Base-by-base conservation (phyloP, 2,113 vertebrate genomes). In the Harpagus bidentatus region DNA sequence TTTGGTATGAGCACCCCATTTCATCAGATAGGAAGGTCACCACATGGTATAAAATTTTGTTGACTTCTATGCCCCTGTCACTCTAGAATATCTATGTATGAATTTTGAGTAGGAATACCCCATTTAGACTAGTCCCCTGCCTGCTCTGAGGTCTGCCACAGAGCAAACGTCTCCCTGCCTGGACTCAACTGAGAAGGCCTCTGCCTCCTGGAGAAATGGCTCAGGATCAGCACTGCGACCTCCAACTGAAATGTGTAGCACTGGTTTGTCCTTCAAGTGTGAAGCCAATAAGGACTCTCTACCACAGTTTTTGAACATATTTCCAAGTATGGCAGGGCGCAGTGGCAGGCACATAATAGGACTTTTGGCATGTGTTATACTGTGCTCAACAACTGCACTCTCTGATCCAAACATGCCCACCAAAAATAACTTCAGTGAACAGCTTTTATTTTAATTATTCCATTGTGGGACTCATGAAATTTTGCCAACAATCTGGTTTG, bases 371-470 rank as follows among this genome's bases (percentile, higher is more conserved):
- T 94, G 77, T 89, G 72, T 95, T 93, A 65, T 86, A 82, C 77
- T 91, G 77, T 93, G 91, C 94, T 96, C 86, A 87, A 97, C 93
- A 97, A 94, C 88, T 97, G 81, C 26, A 31, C 70, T 84, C 80
- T 93, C 88, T 95, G 93, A 97, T 97, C 95, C 96, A 97, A 97
- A 96, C 93, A 97, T 94, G 88, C 91, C 88, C 95, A 97, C 91
- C 96, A 97, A 97, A 97, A 96, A 97, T 96, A 97, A 96, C 95
- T 94, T 95, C 86, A 97, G 81, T 94, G 94, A 95, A 94, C 89
- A 96, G 78, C 96, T 95, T 95, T 95, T 94, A 94, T 94, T 96
- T 95, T 91, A 96, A 96, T 96, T 97, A 97, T 97, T 97, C 70
- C 95, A 97, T 73, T 85, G 93, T 95, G 97, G 91, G 58, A 82